Base-by-base conservation (phyloP, 2,113 vertebrate species). In the Corythoichthys haematopterus region DNA sequence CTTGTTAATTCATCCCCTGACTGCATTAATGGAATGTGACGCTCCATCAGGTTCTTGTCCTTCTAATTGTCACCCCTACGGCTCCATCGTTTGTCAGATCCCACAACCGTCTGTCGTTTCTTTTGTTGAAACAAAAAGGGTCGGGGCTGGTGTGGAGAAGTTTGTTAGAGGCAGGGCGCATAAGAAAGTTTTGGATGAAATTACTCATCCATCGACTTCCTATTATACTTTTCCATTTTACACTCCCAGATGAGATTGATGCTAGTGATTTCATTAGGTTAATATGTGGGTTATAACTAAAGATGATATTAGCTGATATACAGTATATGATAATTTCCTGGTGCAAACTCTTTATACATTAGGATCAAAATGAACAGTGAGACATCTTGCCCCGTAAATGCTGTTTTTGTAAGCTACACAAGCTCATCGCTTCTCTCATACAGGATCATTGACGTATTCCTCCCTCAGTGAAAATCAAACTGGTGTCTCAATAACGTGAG, bases 11-110 rank as follows among this genome's bases (percentile, higher is more conserved):
- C 82, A 56, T 77, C 76, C 72, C 79, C 76, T 75, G 84, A 89
- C 84, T 65, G 70, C 82, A 83, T 90, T 90, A 92, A 91, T 87
- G 77, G 82, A 70, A 84, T 85, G 85, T 81, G 84, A 88, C 73
- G 89, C 82, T 85, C 85, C 85, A 80, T 84, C 71, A 62, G 69
- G 72, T 82, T 80, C 69, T 75, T 79, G 81, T 85, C 71, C 71
- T 73, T 81, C 79, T 79, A 80, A 68, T 77, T 73, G 68, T 81
- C 72, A 79, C 75, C 75, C 74, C 59, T 65, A 66, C 28, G 74
- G 52, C 75, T 40, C 61, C 64, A 70, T 55, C 64, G 48, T 72
- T 78, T 80, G 73, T 58, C 76, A 77, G 62, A 47, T 14, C 28
- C 36, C 53, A 58, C 70, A 69, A 76, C 64, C 68, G 57, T 45